Percentiles rank a stretch among this genome's conserved stretches.
These are phyloP conservation scores for Pachydiplax longipennis DNA, from an alignment of 2,888 invertebrate genomes.

Conservation along the genomic window DNA sequence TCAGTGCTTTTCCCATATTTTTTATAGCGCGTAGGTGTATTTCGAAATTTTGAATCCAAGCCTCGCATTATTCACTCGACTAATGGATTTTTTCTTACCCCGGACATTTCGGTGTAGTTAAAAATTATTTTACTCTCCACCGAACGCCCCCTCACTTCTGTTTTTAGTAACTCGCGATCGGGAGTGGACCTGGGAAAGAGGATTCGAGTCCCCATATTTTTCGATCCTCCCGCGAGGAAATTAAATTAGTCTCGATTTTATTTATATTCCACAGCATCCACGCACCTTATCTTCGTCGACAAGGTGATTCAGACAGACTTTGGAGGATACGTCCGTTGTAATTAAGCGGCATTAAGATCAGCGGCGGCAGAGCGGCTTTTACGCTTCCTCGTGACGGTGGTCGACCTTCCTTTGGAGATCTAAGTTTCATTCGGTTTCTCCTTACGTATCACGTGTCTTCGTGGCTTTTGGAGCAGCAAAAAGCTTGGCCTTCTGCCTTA, in stretches of 20 bases:
- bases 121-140: neutral
- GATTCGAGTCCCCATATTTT: neutral
- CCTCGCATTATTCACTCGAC: no score
- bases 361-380: neutral
- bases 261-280: neutral
- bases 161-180: neutral
- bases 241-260: neutral
- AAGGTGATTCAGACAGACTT: neutral
- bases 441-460: neutral
- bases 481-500: no score
- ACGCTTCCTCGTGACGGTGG: neutral
- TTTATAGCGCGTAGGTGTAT: no score
- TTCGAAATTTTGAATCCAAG: no score
- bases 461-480: neutral
- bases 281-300: neutral
- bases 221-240: neutral
- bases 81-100: no score
- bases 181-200: neutral
- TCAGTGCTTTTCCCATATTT: no score
- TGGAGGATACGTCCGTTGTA: neutral
- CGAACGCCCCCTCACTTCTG: neutral
- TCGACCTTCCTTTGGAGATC: neutral
- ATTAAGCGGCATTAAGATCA: neutral
- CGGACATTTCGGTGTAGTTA: no score
- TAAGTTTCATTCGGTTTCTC: neutral